These are phyloP conservation scores for Siniperca undulata DNA, from an alignment of 2,797 vertebrate species.

Conservation along the genomic window DNA sequence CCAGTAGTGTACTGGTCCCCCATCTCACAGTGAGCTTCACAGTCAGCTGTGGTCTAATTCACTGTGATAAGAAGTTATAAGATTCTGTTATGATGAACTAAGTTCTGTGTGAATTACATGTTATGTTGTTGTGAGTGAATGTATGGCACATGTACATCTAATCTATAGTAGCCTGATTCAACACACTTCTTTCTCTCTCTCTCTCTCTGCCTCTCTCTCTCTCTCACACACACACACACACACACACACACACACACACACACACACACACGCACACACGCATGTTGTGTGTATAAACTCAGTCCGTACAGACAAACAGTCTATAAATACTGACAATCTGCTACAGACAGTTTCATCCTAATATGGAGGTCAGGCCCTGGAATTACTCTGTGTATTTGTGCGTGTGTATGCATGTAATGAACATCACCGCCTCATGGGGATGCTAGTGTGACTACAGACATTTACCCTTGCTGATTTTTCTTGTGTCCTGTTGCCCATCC, in stretches of 20 bases:
- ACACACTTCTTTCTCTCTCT: not conserved
- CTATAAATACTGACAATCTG: constrained; percentile 61
- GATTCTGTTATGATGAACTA: not conserved
- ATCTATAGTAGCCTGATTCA: not conserved
- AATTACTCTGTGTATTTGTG: constrained; percentile 11
- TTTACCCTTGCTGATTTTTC: not conserved
- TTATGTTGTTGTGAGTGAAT: not conserved
- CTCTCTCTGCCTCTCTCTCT: not conserved
- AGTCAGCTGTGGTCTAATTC: not conserved
- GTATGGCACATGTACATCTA: not conserved
- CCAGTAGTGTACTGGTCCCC: too few species aligned
- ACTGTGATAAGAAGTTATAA: not conserved
- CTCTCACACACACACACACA: too few species aligned
- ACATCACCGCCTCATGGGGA: constrained; percentile 43
- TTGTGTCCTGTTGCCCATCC: not conserved
- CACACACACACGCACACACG: too few species aligned
- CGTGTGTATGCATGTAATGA: constrained; percentile 23
- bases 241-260: too few species aligned
- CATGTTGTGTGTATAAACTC: constrained; percentile 6
- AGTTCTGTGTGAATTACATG: not conserved
- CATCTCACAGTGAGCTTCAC: not conserved
- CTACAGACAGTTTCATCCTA: constrained; percentile 49
- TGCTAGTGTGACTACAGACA: constrained; percentile 32
- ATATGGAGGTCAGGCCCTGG: constrained; percentile 55
- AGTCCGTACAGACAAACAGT: constrained; percentile 22